Base-by-base conservation (phyloP, 2,797 vertebrate species). In the Momotus momota region DNA sequence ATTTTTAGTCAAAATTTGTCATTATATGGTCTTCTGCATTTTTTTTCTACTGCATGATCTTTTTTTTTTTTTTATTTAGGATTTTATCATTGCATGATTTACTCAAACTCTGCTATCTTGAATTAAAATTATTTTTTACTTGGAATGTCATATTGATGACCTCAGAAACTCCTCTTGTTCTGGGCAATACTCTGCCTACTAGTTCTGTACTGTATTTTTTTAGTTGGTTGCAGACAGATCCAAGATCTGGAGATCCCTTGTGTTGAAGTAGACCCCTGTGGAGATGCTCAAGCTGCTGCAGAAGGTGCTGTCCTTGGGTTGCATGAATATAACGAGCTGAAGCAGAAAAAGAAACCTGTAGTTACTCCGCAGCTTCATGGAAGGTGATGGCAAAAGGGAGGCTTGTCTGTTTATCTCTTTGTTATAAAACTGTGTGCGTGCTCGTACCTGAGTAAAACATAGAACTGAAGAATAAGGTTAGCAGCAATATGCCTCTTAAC, bases 191-290 rank as follows among this genome's bases (percentile, higher is more conserved):
- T 15, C 10, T 2, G 8, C n/a, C n/a, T 83, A 21, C 48, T 51
- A 21, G 43, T 82, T 57, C 52, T 60, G 55, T 72, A 29, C 38
- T 91, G 74, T 88, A 7, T 90, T 74, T 73, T 91, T 41, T 45
- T 35, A 99, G 99, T 88, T 81, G 99, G 99, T 35, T 99, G 99
- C 97, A 98, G 98, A 91, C 97, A 98, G 79, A 96, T 99, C 51
- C 99, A 99, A 95, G 99, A 99, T 49, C 96, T 99, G 95, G 99
- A 99, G 96, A 94, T 99, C 58, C 95, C 96, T 7, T 97, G 97
- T 1, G 98, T 99, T 80, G 99, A 99, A 97, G 99, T 99, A 91
- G 99, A 99, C 33, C 97, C 98, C 48, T 99, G 99, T 16, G 99
- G 99, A 52, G 99, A 99, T 17, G 98, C 98, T 9, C 99, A 99